phyloP scores from a whole-genome alignment of 2,888 invertebrate species.

The Philereme vetulata region DNA sequence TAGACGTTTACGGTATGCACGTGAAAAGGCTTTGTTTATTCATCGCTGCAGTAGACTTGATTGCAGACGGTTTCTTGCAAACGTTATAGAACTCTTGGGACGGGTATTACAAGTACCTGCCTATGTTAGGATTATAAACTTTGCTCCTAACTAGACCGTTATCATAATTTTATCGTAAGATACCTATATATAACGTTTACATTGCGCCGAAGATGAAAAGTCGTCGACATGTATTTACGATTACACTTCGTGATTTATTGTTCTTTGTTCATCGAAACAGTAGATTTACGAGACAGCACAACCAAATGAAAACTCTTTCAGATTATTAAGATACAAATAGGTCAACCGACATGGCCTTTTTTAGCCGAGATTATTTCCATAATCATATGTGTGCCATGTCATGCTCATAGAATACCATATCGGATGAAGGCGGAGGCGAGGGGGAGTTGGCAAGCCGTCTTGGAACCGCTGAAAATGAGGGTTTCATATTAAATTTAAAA shows the following conservation, averaged over 20 bases:
- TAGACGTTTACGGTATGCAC: no score
- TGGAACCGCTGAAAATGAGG: constrained; percentile 24
- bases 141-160: constrained; percentile 10
- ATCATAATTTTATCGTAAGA: constrained; percentile 8
- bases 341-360: constrained; percentile 32
- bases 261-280: constrained; percentile 1
- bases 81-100: constrained; percentile 35
- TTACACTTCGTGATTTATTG: constrained; percentile 2
- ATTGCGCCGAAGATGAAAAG: constrained; percentile 11
- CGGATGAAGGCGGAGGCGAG: constrained; percentile 40
- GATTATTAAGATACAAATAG: constrained; percentile 18
- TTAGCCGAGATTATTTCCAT: constrained; percentile 45
- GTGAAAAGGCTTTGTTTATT: constrained; percentile 21
- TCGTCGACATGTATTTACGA: constrained; percentile 5
- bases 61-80: constrained; percentile 37
- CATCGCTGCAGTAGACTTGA: constrained; percentile 37
- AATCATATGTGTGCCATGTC: constrained; percentile 52
- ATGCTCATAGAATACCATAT: constrained; percentile 43
- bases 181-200: constrained; percentile 1
- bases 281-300: background rate
- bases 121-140: constrained; percentile 13
- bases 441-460: constrained; percentile 26
- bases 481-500: constrained; percentile 17
- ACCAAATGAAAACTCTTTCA: background rate
- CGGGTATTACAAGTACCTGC: constrained; percentile 5